Percentiles rank a stretch among this genome's conserved stretches.
phyloP scores from a whole-genome alignment of 2,888 invertebrate species.

The Steinernema carpocapsae region DNA sequence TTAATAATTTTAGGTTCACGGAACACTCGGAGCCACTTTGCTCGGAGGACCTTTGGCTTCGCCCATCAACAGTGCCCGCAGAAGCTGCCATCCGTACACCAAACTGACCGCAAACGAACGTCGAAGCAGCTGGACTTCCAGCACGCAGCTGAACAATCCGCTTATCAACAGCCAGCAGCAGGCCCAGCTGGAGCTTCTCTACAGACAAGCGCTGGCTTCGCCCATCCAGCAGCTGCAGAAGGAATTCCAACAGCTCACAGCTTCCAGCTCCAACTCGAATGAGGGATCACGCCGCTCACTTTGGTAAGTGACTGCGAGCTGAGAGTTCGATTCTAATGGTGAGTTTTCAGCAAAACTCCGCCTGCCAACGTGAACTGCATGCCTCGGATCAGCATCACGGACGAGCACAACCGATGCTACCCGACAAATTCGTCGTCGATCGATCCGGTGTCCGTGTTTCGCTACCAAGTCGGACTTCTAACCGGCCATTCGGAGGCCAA shows the following conservation, averaged over 20 bases:
- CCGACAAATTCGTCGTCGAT: conserved; percentile 51
- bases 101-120: conserved; percentile 52
- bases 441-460: conserved; percentile 50
- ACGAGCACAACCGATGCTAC: conserved; percentile 62
- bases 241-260: conserved; percentile 62
- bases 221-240: conserved; percentile 54
- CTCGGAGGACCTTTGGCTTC: conserved; percentile 11
- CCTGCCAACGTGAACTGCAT: conserved; percentile 39
- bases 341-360: conserved; percentile 6
- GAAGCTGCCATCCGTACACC: conserved; percentile 50
- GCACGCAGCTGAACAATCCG: conserved; percentile 41
- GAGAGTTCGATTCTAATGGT: neutral
- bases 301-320: neutral
- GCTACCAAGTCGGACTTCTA: conserved; percentile 15
- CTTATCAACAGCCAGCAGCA: conserved; percentile 59
- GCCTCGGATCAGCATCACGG: conserved; percentile 65
- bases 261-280: conserved; percentile 40
- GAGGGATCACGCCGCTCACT: conserved; percentile 9
- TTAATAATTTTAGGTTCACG: conserved; percentile 25
- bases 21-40: neutral
- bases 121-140: conserved; percentile 61
- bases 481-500: conserved; percentile 24
- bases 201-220: conserved; percentile 48
- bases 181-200: conserved; percentile 61
- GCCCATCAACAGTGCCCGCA: conserved; percentile 33